phyloP scores from a whole-genome alignment of 2,888 invertebrate genomes.

The Leucania comma region DNA sequence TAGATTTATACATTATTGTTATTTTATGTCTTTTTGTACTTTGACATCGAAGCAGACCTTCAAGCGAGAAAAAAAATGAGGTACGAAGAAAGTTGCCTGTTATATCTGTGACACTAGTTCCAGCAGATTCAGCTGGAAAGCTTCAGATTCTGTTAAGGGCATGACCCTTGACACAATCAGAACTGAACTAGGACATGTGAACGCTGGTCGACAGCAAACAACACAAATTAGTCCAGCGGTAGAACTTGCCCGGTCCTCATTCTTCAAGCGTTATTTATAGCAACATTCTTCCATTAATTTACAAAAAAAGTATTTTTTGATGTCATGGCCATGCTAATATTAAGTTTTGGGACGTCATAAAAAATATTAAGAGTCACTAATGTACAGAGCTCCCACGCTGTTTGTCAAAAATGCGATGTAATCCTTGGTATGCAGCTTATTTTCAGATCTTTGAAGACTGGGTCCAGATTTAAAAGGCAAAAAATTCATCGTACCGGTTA shows the following conservation, averaged over 20 bases:
- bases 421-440: constrained; percentile 12
- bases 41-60: too few species aligned
- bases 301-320: not conserved
- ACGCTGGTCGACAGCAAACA: not conserved
- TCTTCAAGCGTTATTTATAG: not conserved
- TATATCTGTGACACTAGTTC: not conserved
- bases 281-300: not conserved
- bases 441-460: constrained; percentile 10
- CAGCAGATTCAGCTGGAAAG: too few species aligned
- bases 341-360: constrained; percentile 1
- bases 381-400: constrained; percentile 13
- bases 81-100: not conserved
- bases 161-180: not conserved
- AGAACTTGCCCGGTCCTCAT: not conserved
- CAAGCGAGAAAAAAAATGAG: too few species aligned
- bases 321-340: constrained; percentile 20
- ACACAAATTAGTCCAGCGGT: not conserved
- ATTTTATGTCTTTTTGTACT: too few species aligned
- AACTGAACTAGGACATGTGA: not conserved
- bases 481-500: not conserved
- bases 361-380: constrained; percentile 19
- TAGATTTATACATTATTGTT: too few species aligned
- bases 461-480: not conserved
- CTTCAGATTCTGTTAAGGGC: not conserved
- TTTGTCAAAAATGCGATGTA: constrained; percentile 19